Evolutionary conservation across 2,888 invertebrate species (phyloP), one percentile per base, ranked within the genome.

Genomic region (Torymus aiolomorphi): DNA sequence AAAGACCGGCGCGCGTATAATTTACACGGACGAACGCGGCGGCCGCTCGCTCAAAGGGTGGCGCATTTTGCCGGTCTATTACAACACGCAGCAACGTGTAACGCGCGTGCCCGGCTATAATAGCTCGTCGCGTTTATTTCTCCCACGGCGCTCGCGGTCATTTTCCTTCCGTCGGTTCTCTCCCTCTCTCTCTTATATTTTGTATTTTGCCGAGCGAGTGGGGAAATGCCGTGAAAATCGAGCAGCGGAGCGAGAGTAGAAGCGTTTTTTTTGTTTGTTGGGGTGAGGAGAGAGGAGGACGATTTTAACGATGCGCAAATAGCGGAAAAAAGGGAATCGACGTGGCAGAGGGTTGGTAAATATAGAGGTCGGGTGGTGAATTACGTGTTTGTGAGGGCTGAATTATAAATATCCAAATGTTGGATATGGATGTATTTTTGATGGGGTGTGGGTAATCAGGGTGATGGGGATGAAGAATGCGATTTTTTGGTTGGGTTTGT

Each of bases 81-180:
- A 72, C 65, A 72, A 71, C n/a, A 72, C 72, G 56, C n/a, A n/a
- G n/a, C n/a, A n/a, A n/a, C 72, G 69, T 62, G 56, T 70, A 66
- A 72, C 57, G 24, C 16, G 51, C 31, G 13, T 8, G 51, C 13
- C 16, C 71, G 8, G 31, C 16, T 11, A n/a, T 67, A 62, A 79
- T 70, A 74, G 69, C 66, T 72, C 54, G 51, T 72, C 31, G 31
- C 31, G 31, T 31, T 31, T 31, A 31, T 31, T 5, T 31, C 31
- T 31, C 31, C 31, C 31, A 5, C 31, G 31, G 31, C 31, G 31
- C 31, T 31, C 5, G 31, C n/a, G n/a, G n/a, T n/a, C n/a, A n/a
- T n/a, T n/a, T n/a, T n/a, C n/a, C n/a, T n/a, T n/a, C n/a, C n/a
- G n/a, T n/a, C n/a, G n/a, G n/a, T n/a, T n/a, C n/a, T n/a, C n/a